Evolutionary conservation across 2,888 invertebrate genomes (phyloP), one percentile per base, ranked within the genome.

Genomic region (Eubasilissa splendida): DNA sequence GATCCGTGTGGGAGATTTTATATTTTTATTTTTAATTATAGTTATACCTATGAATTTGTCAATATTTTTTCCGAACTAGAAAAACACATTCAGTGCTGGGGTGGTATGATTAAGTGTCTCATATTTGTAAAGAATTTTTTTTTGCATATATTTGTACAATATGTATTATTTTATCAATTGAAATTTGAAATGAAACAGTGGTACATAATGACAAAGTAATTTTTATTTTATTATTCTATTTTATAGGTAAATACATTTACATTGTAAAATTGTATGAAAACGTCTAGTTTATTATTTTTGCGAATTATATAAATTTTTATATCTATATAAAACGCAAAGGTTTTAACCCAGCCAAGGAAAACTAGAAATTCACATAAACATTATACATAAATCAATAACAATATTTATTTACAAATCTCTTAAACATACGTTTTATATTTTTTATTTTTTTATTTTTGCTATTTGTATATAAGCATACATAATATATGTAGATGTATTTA

Each of bases 301-400:
- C 71, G 71, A 71, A 71, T 31, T 4, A 8, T 54, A 71, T 53
- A n/a, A 42, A 54, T 12, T 70, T n/a, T 3, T 52, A 2, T 50
- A 12, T 12, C 9, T 52, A 71, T 71, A 33, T 9, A 52, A 66
- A 33, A 33, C 56, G 66, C 65, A 76, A 56, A 66, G 54, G 65
- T 76, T 66, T 63, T 31, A 66, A 79, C 68, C 80, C 80, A 80
- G 80, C 80, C 80, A 71, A 71, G 63, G 60, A 63, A 68, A 77
- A 68, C 66, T 71, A 76, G 76, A 80, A 70, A 68, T 70, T 68
- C 8, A 63, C 63, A 76, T 76, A 60, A 60, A 76, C 22, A 33
- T 42, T 42, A 9, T 63, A 63, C 42, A 33, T 63, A 63, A 33
- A 12, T 33, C 42, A 63, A 63, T 63, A 63, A 63, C 63, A 63